Evolutionary conservation across 2,888 invertebrate species (phyloP).

Genomic region (Nomada ruficornis): DNA sequence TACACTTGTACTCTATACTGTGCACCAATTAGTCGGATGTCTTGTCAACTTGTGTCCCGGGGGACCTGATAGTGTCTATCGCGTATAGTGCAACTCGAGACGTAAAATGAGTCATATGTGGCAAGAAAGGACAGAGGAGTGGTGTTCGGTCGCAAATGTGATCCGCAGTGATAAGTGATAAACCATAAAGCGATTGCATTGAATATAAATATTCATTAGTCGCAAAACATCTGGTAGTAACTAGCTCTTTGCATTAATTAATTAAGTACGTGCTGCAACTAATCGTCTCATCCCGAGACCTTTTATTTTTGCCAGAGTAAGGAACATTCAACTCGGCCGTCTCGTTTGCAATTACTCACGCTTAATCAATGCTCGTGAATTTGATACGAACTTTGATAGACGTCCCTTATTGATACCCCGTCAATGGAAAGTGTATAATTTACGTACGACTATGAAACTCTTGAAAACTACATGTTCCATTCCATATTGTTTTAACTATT

Average conservation of each 20-base stretch:
- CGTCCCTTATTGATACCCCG: background rate
- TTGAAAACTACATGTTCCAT: no score
- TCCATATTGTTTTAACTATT: no score
- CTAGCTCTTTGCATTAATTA: no score
- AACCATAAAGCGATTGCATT: no score
- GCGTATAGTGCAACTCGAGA: slow-evolving; percentile 13
- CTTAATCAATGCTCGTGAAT: background rate
- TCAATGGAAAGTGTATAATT: background rate
- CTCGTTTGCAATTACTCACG: slow-evolving; percentile 1
- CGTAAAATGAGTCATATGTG: background rate
- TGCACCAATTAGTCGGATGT: slow-evolving; percentile 10
- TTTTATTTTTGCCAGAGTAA: no score
- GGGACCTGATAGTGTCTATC: slow-evolving; percentile 5
- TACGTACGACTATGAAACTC: background rate
- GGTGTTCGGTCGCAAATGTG: background rate
- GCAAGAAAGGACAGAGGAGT: background rate
- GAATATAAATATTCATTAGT: no score
- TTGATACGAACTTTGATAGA: background rate
- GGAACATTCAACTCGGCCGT: background rate
- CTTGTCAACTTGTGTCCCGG: background rate
- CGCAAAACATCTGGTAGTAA: no score
- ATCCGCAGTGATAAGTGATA: no score
- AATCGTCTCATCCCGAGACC: no score
- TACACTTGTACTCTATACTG: no score
- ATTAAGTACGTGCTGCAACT: no score